Evolutionary conservation across 2,113 vertebrate species (phyloP).

Genomic region (Zapornia atra): DNA sequence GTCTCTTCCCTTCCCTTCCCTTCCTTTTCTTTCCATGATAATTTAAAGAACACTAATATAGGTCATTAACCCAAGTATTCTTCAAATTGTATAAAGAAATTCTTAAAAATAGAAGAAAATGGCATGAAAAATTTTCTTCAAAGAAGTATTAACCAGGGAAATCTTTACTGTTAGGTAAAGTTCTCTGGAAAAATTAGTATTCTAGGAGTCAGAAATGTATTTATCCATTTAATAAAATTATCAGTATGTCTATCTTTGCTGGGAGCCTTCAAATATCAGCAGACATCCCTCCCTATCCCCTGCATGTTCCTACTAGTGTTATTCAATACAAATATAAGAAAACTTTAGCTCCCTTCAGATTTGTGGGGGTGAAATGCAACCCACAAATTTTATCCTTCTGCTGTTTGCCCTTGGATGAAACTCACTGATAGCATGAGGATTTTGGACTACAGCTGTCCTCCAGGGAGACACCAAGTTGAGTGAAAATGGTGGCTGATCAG

Average conservation of each 20-base stretch:
- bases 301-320: not conserved
- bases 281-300: too few relatives aligned
- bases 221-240: not conserved
- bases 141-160: not conserved
- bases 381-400: not conserved
- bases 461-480: not conserved
- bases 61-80: not conserved
- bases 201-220: not conserved
- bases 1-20: too few relatives aligned
- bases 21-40: not conserved
- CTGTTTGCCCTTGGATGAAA: not conserved
- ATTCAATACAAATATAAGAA: not conserved
- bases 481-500: not conserved
- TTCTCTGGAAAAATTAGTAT: not conserved
- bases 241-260: not conserved
- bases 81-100: not conserved
- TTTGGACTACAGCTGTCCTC: not conserved
- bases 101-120: too few relatives aligned
- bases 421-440: not conserved
- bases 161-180: not conserved
- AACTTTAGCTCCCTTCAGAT: not conserved
- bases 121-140: too few relatives aligned
- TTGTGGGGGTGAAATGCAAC: not conserved
- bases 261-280: not conserved
- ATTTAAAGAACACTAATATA: not conserved